These are phyloP conservation scores for Ophraella communa DNA, from an alignment of 2,888 invertebrate species.

Conservation along the genomic window DNA sequence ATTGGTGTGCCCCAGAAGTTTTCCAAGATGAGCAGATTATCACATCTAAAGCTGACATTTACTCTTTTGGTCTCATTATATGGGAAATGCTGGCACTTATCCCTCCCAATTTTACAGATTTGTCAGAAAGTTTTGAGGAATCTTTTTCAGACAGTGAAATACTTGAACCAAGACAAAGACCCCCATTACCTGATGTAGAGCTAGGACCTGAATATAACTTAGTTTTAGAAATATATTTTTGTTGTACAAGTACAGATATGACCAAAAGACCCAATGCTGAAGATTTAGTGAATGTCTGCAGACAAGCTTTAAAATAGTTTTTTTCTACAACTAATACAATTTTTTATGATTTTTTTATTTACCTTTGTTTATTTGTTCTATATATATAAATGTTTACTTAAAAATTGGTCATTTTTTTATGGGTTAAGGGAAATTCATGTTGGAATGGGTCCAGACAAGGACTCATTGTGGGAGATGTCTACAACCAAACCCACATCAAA, in stretches of 20 bases:
- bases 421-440: no score
- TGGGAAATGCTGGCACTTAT: slow-evolving; percentile 83
- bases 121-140: slow-evolving; percentile 52
- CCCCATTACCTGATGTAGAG: slow-evolving; percentile 67
- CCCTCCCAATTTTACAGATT: slow-evolving; percentile 52
- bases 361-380: no score
- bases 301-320: slow-evolving; percentile 5
- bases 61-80: slow-evolving; percentile 77
- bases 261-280: slow-evolving; percentile 67
- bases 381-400: no score
- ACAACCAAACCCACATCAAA: no score
- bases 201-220: slow-evolving; percentile 67
- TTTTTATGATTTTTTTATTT: no score
- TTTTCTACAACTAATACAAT: no score
- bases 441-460: no score
- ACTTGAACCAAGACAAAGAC: slow-evolving; percentile 65
- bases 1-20: slow-evolving; percentile 84
- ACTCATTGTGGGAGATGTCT: no score
- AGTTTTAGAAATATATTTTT: slow-evolving; percentile 73
- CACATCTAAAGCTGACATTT: slow-evolving; percentile 78
- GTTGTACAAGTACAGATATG: slow-evolving; percentile 71
- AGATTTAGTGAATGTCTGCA: slow-evolving; percentile 20
- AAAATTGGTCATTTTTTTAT: no score
- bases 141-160: slow-evolving; percentile 19
- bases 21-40: slow-evolving; percentile 66